phyloP scores from a whole-genome alignment of 1,140 invertebrate species.

The Saccostrea cuccullata region DNA sequence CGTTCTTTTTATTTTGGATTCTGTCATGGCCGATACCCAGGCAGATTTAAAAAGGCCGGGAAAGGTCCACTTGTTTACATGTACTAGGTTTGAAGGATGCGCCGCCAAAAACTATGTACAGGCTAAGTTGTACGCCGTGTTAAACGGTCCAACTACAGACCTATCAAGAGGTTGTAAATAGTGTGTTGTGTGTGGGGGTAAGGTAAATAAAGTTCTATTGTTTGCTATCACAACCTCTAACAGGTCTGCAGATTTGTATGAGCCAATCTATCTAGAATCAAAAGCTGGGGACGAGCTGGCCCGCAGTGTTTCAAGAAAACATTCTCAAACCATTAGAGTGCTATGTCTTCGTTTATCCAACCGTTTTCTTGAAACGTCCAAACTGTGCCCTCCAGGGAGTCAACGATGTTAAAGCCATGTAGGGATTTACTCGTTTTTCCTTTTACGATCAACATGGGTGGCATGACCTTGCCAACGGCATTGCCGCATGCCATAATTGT shows the following conservation, averaged over 20 bases:
- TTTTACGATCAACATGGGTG: slow-evolving; percentile 48
- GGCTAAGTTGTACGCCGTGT: slow-evolving; percentile 45
- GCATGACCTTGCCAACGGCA: slow-evolving; percentile 18
- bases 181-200: slow-evolving; percentile 61
- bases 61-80: slow-evolving; percentile 52
- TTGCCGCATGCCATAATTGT: no score
- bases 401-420: slow-evolving; percentile 7
- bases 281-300: slow-evolving; percentile 38
- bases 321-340: slow-evolving; percentile 45
- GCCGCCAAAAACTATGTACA: slow-evolving; percentile 49
- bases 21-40: neutral
- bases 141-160: slow-evolving; percentile 57
- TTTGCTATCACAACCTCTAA: slow-evolving; percentile 36
- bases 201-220: slow-evolving; percentile 50
- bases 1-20: slow-evolving; percentile 9
- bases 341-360: slow-evolving; percentile 45
- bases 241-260: slow-evolving; percentile 47
- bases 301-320: slow-evolving; percentile 49
- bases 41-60: slow-evolving; percentile 29
- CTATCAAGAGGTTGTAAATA: slow-evolving; percentile 61
- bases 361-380: slow-evolving; percentile 28
- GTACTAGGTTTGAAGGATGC: slow-evolving; percentile 28
- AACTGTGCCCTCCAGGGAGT: neutral
- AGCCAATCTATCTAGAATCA: slow-evolving; percentile 47
- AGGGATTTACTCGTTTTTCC: slow-evolving; percentile 47